phyloP scores from a whole-genome alignment of 2,888 invertebrate species.

The Cataglyphis albicans region DNA sequence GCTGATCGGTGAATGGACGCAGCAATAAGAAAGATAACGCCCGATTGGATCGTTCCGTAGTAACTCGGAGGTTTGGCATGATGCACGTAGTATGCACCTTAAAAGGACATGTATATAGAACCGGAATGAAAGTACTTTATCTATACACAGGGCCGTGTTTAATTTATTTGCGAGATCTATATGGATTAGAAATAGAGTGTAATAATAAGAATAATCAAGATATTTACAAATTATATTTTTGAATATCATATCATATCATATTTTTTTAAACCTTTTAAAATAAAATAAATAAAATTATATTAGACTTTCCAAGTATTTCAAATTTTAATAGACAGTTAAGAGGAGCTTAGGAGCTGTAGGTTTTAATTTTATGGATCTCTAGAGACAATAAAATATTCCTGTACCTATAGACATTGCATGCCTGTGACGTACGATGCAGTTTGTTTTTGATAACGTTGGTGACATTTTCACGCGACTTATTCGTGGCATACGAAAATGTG shows the following conservation, averaged over 20 bases:
- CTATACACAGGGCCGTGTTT: slow-evolving; percentile 26
- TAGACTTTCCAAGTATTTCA: neutral
- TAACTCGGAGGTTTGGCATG: slow-evolving; percentile 65
- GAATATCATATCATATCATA: neutral
- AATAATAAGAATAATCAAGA: neutral
- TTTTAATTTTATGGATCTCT: neutral
- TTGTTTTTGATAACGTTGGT: slow-evolving; percentile 24
- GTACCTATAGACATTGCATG: neutral
- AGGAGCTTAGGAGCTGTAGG: neutral
- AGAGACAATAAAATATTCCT: neutral
- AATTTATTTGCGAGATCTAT: slow-evolving; percentile 7
- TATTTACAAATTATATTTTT: neutral
- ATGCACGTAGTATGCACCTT: slow-evolving; percentile 69
- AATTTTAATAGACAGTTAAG: neutral
- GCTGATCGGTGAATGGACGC: slow-evolving; percentile 67
- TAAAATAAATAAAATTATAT: slow-evolving; percentile 7
- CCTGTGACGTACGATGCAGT: neutral
- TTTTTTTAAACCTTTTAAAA: neutral
- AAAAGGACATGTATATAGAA: slow-evolving; percentile 71
- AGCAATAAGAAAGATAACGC: slow-evolving; percentile 45
- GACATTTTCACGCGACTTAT: slow-evolving; percentile 25
- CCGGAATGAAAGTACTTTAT: slow-evolving; percentile 72
- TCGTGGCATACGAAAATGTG: slow-evolving; percentile 58
- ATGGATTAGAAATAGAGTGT: neutral
- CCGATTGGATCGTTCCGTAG: slow-evolving; percentile 62